Percentiles rank a stretch among this genome's conserved stretches.
phyloP scores from a whole-genome alignment of 2,888 invertebrate genomes.

The Germaria angustata region DNA sequence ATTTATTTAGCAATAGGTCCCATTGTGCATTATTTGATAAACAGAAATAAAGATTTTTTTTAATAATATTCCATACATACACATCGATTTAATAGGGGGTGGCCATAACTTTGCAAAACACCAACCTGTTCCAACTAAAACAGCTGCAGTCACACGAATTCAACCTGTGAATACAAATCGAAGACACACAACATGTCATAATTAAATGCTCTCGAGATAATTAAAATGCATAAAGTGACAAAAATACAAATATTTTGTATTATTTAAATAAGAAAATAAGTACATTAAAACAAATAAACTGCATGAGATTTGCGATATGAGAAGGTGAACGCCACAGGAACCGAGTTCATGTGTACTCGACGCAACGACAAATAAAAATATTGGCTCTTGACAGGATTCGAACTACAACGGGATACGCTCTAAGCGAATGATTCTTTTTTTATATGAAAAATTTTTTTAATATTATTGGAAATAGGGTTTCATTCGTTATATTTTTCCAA shows the following conservation, averaged over 20 bases:
- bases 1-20: background rate
- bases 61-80: background rate
- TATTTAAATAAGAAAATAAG: background rate
- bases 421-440: slow-evolving; percentile 12
- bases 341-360: background rate
- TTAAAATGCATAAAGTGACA: slow-evolving; percentile 57
- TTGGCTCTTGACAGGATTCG: slow-evolving; percentile 53
- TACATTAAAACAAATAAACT: slow-evolving; percentile 57
- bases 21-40: background rate
- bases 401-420: background rate
- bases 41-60: background rate
- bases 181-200: slow-evolving; percentile 59
- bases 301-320: slow-evolving; percentile 40
- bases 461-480: slow-evolving; percentile 49
- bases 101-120: slow-evolving; percentile 52
- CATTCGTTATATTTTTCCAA: background rate
- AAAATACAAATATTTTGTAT: slow-evolving; percentile 39
- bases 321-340: slow-evolving; percentile 44
- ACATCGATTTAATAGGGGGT: slow-evolving; percentile 10
- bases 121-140: slow-evolving; percentile 53
- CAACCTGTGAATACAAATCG: background rate
- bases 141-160: slow-evolving; percentile 25
- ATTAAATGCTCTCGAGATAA: slow-evolving; percentile 59
- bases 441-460: background rate
- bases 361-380: slow-evolving; percentile 2